Evolutionary conservation across 2,113 vertebrate species (phyloP).

Genomic region (Gopherus flavomarginatus): DNA sequence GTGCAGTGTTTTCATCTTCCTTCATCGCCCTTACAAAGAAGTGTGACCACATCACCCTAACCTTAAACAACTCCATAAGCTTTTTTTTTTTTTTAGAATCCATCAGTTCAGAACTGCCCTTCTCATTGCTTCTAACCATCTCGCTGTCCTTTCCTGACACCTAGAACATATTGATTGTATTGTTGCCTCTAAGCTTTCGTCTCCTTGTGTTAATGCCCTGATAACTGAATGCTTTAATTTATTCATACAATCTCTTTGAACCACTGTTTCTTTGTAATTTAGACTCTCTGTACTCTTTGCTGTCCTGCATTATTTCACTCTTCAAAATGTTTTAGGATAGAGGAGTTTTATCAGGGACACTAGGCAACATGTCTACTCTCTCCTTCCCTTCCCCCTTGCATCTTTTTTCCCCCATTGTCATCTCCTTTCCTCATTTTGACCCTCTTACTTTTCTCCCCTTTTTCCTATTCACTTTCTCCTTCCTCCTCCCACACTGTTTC

Average conservation of each 20-base stretch:
- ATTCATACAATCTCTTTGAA: not conserved
- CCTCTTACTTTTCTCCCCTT: not conserved
- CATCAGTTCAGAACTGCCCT: not conserved
- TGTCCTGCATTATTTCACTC: not conserved
- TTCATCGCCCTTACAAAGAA: not conserved
- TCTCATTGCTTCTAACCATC: not conserved
- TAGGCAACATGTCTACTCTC: not conserved
- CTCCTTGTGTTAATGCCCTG: not conserved
- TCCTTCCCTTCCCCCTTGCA: not conserved
- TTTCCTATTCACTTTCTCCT: not conserved
- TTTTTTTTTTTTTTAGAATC: not conserved
- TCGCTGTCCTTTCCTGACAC: not conserved
- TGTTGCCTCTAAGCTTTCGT: not conserved
- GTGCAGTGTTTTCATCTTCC: not conserved
- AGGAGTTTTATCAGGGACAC: not conserved
- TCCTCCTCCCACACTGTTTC: not conserved
- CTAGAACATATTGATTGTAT: not conserved
- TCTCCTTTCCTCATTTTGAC: not conserved
- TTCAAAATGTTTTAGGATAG: not conserved
- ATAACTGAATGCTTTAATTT: not conserved
- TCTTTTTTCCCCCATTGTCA: not conserved
- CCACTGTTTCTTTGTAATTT: not conserved
- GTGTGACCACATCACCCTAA: not conserved
- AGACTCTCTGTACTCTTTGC: not conserved
- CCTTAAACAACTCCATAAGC: not conserved